Percentiles rank a stretch among this genome's conserved stretches.
These are phyloP conservation scores for Charanyca ferruginea DNA, from an alignment of 2,888 invertebrate species.

Conservation along the genomic window DNA sequence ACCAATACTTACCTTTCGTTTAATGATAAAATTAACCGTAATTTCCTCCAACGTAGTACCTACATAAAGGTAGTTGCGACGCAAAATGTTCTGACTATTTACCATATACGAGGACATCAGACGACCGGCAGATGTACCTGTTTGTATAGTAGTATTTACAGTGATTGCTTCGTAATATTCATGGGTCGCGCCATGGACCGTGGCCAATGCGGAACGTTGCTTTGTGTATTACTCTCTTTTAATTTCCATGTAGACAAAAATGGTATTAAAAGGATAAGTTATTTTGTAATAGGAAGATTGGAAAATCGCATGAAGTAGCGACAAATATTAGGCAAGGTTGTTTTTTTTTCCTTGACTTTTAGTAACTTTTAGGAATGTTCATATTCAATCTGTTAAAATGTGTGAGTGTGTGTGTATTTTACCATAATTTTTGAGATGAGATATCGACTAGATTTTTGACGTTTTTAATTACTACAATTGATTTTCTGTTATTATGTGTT, in stretches of 20 bases:
- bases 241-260: slow-evolving; percentile 28
- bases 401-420: no score
- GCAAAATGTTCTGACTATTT: slow-evolving; percentile 66
- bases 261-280: background rate
- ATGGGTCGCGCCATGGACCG: slow-evolving; percentile 72
- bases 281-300: background rate
- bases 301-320: background rate
- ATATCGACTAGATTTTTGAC: no score
- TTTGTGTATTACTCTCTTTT: slow-evolving; percentile 69
- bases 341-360: no score
- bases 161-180: slow-evolving; percentile 83
- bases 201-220: slow-evolving; percentile 64
- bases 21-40: background rate
- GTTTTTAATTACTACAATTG: no score
- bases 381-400: no score
- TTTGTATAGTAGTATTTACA: slow-evolving; percentile 78
- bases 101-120: slow-evolving; percentile 65
- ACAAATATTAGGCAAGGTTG: background rate
- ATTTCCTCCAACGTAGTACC: background rate
- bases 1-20: no score
- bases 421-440: no score
- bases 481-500: no score
- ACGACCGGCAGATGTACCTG: slow-evolving; percentile 70
- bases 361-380: no score
- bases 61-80: background rate